Conservation (phyloP, 2,797 vertebrate species). For the Vultur gryphus region DNA sequence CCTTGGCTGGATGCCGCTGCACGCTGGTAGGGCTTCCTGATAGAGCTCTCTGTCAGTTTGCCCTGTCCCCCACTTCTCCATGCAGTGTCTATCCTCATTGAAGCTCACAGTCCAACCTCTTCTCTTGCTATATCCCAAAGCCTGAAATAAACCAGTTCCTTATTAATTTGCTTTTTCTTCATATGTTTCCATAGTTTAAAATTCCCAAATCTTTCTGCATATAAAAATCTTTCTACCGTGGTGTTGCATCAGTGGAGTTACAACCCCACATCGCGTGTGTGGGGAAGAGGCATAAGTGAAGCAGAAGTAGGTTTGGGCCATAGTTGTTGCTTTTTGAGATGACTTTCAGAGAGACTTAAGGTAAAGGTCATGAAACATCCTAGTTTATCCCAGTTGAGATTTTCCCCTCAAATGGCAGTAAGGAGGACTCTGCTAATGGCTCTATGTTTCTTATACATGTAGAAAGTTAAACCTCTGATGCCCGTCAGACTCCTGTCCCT, state of each 20-base stretch:
- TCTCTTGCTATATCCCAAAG: neutral
- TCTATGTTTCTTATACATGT: rapidly evolving
- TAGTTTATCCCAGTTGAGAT: neutral
- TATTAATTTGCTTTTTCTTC: neutral
- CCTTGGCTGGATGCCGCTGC: neutral
- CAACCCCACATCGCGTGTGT: rapidly evolving
- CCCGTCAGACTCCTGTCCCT: rapidly evolving
- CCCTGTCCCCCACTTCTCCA: neutral
- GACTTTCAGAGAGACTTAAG: neutral
- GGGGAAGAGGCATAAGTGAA: neutral
- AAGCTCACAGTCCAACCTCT: neutral
- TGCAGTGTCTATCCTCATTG: neutral
- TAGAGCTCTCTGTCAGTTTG: neutral
- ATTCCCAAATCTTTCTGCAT: neutral
- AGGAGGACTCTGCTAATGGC: neutral
- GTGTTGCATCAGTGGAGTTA: neutral
- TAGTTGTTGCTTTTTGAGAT: neutral
- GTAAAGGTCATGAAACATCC: neutral
- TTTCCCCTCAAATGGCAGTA: neutral
- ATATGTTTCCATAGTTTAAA: neutral
- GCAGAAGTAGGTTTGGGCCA: neutral
- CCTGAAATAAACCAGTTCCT: neutral
- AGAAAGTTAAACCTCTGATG: neutral
- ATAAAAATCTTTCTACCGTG: neutral
- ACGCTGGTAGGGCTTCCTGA: rapidly evolving